Conservation (phyloP, 2,888 invertebrate species). For the Sthenelais limicola region DNA sequence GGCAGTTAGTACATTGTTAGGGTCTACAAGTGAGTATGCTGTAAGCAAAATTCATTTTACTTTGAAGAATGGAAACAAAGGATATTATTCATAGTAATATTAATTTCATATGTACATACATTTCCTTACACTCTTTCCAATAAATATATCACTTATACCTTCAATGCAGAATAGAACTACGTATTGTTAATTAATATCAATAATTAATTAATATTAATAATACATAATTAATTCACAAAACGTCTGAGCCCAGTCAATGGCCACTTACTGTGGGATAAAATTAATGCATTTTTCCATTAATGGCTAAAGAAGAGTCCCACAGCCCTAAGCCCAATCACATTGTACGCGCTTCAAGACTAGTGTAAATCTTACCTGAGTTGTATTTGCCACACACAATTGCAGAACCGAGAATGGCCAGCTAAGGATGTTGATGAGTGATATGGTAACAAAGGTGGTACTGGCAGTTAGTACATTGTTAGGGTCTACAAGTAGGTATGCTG, state of each 20-base stretch:
- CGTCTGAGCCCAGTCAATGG: too few relatives aligned
- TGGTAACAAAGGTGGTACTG: conserved; percentile 92
- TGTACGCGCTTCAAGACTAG: background rate
- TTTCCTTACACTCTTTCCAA: background rate
- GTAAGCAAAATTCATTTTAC: too few relatives aligned
- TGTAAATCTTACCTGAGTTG: conserved; percentile 41
- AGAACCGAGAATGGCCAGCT: conserved; percentile 74
- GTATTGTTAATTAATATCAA: conserved; percentile 34
- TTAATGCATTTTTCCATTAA: conserved; percentile 96
- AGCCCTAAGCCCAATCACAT: conserved; percentile 78
- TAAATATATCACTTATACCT: too few relatives aligned
- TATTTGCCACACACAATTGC: conserved; percentile 41
- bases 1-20: conserved; percentile 77
- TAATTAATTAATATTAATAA: too few relatives aligned
- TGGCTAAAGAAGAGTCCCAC: conserved; percentile 95
- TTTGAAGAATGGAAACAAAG: too few relatives aligned
- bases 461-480: conserved; percentile 78
- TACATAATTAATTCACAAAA: too few relatives aligned
- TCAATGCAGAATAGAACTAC: conserved; percentile 33
- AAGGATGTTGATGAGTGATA: conserved; percentile 97
- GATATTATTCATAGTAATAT: too few relatives aligned
- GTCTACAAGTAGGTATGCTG: conserved; percentile 14
- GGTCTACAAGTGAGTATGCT: conserved; percentile 8
- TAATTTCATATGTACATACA: too few relatives aligned
- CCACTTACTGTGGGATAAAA: conserved; percentile 74